Conservation (phyloP, 2,888 invertebrate genomes). For the Aporophyla lueneburgensis region DNA sequence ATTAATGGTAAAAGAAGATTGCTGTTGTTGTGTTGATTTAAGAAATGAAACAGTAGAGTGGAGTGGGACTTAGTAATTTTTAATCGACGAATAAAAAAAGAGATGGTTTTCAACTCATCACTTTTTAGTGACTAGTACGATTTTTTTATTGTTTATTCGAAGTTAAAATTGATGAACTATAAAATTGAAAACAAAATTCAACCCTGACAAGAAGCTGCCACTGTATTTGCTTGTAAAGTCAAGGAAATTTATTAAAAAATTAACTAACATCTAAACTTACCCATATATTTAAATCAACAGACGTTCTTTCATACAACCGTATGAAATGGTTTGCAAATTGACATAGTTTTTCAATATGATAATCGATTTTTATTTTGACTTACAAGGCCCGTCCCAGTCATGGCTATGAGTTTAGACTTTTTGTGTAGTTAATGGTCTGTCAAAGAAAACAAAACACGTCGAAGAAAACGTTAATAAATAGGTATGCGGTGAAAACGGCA, state of each 20-base stretch:
- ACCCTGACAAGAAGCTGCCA: too few relatives aligned
- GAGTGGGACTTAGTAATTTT: too few relatives aligned
- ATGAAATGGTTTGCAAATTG: not conserved
- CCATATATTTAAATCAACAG: not conserved
- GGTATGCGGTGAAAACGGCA: not conserved
- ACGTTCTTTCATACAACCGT: not conserved
- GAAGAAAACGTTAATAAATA: not conserved
- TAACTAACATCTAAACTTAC: too few relatives aligned
- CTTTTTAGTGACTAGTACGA: too few relatives aligned
- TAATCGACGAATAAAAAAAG: too few relatives aligned
- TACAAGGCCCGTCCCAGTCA: not conserved
- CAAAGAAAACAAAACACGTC: not conserved
- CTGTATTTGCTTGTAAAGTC: too few relatives aligned
- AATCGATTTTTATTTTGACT: not conserved
- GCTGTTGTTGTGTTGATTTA: conserved; percentile 7
- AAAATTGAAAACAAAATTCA: too few relatives aligned
- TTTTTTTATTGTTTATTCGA: too few relatives aligned
- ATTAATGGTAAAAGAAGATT: not conserved
- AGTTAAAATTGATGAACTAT: too few relatives aligned
- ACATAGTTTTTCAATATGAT: not conserved
- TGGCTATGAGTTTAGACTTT: not conserved
- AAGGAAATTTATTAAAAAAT: too few relatives aligned
- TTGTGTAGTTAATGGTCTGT: not conserved
- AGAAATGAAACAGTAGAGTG: not conserved
- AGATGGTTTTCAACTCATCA: too few relatives aligned